A percentile compares a stretch with the other conserved stretches of the same genome.
phyloP scores from a whole-genome alignment of 1,140 invertebrate species.

The Drosophila hydei region DNA sequence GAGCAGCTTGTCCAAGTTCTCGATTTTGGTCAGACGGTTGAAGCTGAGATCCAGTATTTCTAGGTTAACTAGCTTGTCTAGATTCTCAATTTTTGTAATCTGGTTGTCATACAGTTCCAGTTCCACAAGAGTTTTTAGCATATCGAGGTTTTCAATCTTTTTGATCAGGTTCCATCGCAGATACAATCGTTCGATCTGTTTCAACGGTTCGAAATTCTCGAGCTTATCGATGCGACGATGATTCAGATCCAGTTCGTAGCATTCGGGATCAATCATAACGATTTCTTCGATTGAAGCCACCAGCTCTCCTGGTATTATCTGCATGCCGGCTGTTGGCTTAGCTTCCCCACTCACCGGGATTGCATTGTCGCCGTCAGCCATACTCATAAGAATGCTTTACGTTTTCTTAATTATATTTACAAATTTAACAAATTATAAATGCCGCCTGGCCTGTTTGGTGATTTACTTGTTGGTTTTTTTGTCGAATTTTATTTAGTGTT shows the following conservation, averaged over 20 bases:
- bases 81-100: conserved; percentile 94
- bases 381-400: conserved; percentile 32
- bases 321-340: conserved; percentile 55
- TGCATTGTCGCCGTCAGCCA: conserved; percentile 65
- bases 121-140: conserved; percentile 90
- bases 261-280: conserved; percentile 78
- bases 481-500: conserved; percentile 12
- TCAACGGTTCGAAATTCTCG: conserved; percentile 91
- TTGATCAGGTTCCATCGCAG: conserved; percentile 98
- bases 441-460: conserved; percentile 29
- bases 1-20: conserved; percentile 91
- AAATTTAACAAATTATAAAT: conserved; percentile 35
- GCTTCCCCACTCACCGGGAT: conserved; percentile 27
- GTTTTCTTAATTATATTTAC: conserved; percentile 11
- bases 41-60: conserved; percentile 98
- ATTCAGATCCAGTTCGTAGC: conserved; percentile 89
- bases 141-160: conserved; percentile 94
- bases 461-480: conserved; percentile 34
- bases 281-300: conserved; percentile 72
- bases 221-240: conserved; percentile 93
- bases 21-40: conserved; percentile 96
- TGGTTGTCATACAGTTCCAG: conserved; percentile 99
- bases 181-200: conserved; percentile 89
- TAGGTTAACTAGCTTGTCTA: conserved; percentile 93
- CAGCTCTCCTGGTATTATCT: conserved; percentile 61